These are phyloP conservation scores for Sebastes dallii DNA, from an alignment of 2,797 vertebrate genomes.

Conservation along the genomic window DNA sequence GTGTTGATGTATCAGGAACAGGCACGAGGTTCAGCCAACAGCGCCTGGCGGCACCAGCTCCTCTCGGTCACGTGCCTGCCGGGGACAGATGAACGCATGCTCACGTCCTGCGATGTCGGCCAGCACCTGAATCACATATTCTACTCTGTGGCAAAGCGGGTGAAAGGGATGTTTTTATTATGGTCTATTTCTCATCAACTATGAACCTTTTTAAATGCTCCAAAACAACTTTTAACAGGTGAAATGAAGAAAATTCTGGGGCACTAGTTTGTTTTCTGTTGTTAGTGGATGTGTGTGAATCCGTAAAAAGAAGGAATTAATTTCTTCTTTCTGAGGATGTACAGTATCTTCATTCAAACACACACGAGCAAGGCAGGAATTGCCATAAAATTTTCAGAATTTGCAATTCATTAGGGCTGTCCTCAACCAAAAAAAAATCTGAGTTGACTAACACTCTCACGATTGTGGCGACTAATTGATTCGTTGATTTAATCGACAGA, in stretches of 20 bases:
- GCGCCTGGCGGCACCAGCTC: conserved; percentile 70
- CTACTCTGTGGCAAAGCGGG: not conserved
- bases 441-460: no score
- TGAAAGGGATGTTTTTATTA: not conserved
- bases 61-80: conserved; percentile 60
- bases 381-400: rapidly evolving
- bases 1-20: conserved; percentile 47
- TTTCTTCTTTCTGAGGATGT: not conserved
- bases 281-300: not conserved
- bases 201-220: not conserved
- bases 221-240: not conserved
- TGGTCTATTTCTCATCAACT: not conserved
- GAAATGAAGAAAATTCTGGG: not conserved
- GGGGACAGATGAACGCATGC: conserved; percentile 49
- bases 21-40: conserved; percentile 59
- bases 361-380: not conserved
- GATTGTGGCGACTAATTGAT: no score
- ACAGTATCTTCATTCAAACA: not conserved
- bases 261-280: not conserved
- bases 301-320: not conserved
- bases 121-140: conserved; percentile 27
- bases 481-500: no score
- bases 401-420: no score
- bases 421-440: not conserved
- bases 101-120: conserved; percentile 17